Base-by-base conservation (phyloP, 1,140 invertebrate genomes). In the Pseudomyrmex sp. region DNA sequence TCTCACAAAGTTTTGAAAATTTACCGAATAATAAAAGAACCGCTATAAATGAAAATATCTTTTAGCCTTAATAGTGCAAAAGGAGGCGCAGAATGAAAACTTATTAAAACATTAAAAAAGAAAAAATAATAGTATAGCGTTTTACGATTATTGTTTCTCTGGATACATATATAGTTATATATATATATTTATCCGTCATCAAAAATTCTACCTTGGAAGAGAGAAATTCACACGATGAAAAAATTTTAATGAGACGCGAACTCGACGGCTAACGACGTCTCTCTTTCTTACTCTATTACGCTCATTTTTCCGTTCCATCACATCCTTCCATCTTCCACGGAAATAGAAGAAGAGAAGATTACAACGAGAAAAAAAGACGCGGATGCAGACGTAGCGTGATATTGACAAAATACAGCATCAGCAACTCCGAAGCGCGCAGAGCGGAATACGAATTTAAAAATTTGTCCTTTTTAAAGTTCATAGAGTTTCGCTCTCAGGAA, bases 181-280 rank as follows among this genome's bases (percentile, higher is more conserved):
- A 35, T 26, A 35, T 35, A 35, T 35, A 35, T 35, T 35, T 35
- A 4, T 35, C 5, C 35, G 35, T 52, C 46, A 48, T 35, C 26
- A 26, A 70, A 13, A 59, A 59, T 79, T 26, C 12, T 13, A 35
- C 48, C 66, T 48, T 52, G 12, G 0, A 10, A n/a, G 10, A 26
- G 12, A 44, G 75, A 80, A 87, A 72, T 87, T 87, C 70, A 65
- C 68, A 68, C 69, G 69, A 46, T 70, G 75, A 59, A 75, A 73
- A 88, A 80, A 87, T 88, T 87, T 76, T 85, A 73, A 85, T 74
- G 50, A 85, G 76, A 88, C 56, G 66, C 46, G 9, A 66, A 84
- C 73, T 68, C 73, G 79, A 58, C 70, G 20, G 50, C 15, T 12
- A 35, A 46, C 20, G 77, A 85, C 69, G 68, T 35, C 35, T 35